Evolutionary conservation across 2,888 invertebrate species (phyloP).

Genomic region (Philereme vetulata): DNA sequence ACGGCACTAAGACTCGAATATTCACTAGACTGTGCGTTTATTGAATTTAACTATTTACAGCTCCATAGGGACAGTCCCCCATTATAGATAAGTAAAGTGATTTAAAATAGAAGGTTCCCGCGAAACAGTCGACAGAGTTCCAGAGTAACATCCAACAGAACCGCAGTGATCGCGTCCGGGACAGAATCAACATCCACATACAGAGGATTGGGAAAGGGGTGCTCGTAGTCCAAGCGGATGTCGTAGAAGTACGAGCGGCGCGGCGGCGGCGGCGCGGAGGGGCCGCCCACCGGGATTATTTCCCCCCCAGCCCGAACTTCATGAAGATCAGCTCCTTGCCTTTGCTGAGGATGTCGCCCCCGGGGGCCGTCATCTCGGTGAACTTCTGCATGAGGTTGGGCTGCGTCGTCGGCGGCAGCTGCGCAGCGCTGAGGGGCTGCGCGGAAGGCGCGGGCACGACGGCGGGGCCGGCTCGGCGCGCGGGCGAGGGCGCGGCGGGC

Average conservation of each 20-base stretch:
- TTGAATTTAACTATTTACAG: slow-evolving; percentile 80
- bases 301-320: slow-evolving; percentile 94
- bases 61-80: slow-evolving; percentile 60
- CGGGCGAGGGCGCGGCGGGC: slow-evolving; percentile 64
- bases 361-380: slow-evolving; percentile 94
- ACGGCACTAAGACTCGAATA: slow-evolving; percentile 78
- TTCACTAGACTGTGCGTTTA: slow-evolving; percentile 83
- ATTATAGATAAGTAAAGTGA: slow-evolving; percentile 57
- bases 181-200: slow-evolving; percentile 26
- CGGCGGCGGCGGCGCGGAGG: slow-evolving; percentile 39
- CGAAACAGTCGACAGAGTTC: slow-evolving; percentile 54
- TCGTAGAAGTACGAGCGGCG: slow-evolving; percentile 43
- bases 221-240: slow-evolving; percentile 31
- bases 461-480: slow-evolving; percentile 75
- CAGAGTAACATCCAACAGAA: slow-evolving; percentile 37
- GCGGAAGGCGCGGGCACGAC: slow-evolving; percentile 77
- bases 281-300: slow-evolving; percentile 82
- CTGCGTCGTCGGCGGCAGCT: slow-evolving; percentile 73
- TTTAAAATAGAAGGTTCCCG: slow-evolving; percentile 61
- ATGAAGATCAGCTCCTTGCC: slow-evolving; percentile 97
- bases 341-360: slow-evolving; percentile 95
- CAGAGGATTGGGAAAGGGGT: slow-evolving; percentile 21
- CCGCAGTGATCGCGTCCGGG: slow-evolving; percentile 28
- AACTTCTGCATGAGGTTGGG: slow-evolving; percentile 95
- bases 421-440: slow-evolving; percentile 59